A percentile compares a stretch with the other conserved stretches of the same genome.
These are phyloP conservation scores for Leptinotarsa haldemani DNA, from an alignment of 2,888 invertebrate genomes.

Conservation along the genomic window DNA sequence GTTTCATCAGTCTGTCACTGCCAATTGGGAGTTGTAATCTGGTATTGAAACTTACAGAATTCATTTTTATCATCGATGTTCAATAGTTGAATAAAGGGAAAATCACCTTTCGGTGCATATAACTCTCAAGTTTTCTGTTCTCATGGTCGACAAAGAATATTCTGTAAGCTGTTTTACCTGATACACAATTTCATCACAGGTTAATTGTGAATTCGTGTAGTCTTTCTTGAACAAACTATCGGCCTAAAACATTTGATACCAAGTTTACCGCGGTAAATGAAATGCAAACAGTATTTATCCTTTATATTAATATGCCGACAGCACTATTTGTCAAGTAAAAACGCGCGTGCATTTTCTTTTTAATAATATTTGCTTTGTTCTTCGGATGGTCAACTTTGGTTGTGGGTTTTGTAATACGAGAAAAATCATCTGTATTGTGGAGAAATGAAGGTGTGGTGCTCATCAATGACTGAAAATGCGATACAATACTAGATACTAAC, in stretches of 20 bases:
- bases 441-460: not conserved
- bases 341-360: constrained; percentile 18
- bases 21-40: too few species aligned
- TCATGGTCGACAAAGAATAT: not conserved
- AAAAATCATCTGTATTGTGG: constrained; percentile 1
- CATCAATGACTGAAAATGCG: not conserved
- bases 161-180: not conserved
- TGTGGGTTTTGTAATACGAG: constrained; percentile 14
- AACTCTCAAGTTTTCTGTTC: not conserved
- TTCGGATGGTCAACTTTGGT: not conserved
- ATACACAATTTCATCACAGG: constrained; percentile 16
- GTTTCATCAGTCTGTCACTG: too few species aligned
- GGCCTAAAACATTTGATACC: constrained; percentile 48
- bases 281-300: constrained; percentile 56
- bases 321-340: constrained; percentile 23
- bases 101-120: not conserved
- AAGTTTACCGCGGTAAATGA: constrained; percentile 54
- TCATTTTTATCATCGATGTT: too few species aligned
- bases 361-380: constrained; percentile 18
- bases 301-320: constrained; percentile 32
- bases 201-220: constrained; percentile 55
- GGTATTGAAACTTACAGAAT: too few species aligned
- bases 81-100: not conserved
- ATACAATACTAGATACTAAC: too few species aligned
- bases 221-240: constrained; percentile 36